Percentiles rank a stretch among this genome's conserved stretches.
phyloP scores from a whole-genome alignment of 2,888 invertebrate species.

The Eupithecia centaureata region DNA sequence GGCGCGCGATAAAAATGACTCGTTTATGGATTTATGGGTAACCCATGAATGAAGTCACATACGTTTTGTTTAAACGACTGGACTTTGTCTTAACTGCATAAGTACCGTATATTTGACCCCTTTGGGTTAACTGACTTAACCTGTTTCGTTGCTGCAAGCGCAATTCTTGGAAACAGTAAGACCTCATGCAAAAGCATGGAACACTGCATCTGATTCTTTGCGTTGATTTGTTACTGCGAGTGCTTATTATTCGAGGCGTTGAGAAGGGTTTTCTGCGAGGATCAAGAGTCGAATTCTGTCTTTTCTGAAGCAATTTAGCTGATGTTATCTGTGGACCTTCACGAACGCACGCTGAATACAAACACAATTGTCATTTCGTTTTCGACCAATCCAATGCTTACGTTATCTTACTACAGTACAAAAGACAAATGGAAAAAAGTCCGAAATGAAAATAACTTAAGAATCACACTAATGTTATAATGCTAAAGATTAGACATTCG shows the following conservation, averaged over 20 bases:
- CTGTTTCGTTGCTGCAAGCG: constrained; percentile 36
- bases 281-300: constrained; percentile 25
- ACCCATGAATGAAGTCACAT: constrained; percentile 38
- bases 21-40: constrained; percentile 40
- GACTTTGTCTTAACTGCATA: constrained; percentile 31
- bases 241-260: constrained; percentile 27
- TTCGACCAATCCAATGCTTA: not conserved
- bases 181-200: constrained; percentile 30
- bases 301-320: constrained; percentile 26
- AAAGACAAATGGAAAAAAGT: too few relatives aligned
- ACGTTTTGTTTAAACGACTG: constrained; percentile 28
- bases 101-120: constrained; percentile 37
- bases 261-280: constrained; percentile 30
- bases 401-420: too few relatives aligned
- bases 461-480: too few relatives aligned
- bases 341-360: constrained; percentile 12
- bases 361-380: constrained; percentile 4
- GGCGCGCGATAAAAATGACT: constrained; percentile 37
- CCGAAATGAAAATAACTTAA: not conserved
- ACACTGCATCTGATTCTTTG: constrained; percentile 31
- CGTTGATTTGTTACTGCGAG: constrained; percentile 21
- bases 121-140: constrained; percentile 37
- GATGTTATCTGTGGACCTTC: constrained; percentile 9
- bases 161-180: constrained; percentile 32
- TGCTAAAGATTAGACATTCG: too few relatives aligned